Evolutionary conservation across 2,113 vertebrate species (phyloP).

Genomic region (Helogale parvula): DNA sequence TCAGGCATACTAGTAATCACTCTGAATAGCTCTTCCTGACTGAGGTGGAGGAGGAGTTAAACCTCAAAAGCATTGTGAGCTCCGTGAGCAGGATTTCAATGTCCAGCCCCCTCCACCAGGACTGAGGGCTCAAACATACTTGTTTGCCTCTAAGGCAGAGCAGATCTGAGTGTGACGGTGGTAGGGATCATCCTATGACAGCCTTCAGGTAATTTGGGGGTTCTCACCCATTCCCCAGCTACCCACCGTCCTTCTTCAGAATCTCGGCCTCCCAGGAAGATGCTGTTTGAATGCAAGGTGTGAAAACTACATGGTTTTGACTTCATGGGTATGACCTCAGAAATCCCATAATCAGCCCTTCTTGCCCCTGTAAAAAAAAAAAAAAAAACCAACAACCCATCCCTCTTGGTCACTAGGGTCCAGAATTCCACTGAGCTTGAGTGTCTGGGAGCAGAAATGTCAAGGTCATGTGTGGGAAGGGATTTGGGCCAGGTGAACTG

Average conservation of each 20-base stretch:
- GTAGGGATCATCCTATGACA: background rate
- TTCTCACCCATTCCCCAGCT: background rate
- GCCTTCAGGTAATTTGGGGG: background rate
- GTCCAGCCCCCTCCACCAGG: accelerated
- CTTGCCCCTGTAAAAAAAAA: background rate
- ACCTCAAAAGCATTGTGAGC: background rate
- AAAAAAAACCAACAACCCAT: too few relatives aligned
- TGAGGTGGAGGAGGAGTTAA: background rate
- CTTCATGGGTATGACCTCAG: background rate
- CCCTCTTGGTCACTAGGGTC: background rate
- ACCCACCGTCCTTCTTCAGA: background rate
- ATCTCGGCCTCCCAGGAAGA: background rate
- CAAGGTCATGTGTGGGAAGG: background rate
- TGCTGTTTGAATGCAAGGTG: background rate
- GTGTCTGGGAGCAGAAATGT: background rate
- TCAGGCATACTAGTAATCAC: background rate
- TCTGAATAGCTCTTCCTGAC: background rate
- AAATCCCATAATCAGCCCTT: background rate
- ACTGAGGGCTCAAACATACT: background rate
- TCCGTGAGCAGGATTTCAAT: background rate
- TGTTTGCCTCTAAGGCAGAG: background rate
- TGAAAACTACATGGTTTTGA: background rate
- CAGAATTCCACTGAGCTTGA: background rate
- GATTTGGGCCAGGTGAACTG: background rate
- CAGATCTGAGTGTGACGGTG: background rate